These are phyloP conservation scores for Tyria jacobaeae DNA, from an alignment of 2,888 invertebrate species.

Conservation along the genomic window DNA sequence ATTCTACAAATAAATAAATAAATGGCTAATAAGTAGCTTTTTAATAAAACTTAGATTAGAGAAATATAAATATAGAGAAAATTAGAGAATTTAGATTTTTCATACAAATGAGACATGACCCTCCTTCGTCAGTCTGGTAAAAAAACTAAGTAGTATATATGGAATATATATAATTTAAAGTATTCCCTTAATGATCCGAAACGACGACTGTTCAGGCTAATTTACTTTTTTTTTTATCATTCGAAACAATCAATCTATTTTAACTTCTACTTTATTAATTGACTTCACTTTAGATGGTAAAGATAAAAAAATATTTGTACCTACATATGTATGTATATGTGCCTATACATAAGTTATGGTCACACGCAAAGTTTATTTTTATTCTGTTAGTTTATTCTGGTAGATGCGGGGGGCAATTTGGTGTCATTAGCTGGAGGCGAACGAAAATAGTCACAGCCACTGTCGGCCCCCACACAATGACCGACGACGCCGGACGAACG, in stretches of 20 bases:
- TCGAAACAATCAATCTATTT: background rate
- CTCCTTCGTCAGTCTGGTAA: too few species aligned
- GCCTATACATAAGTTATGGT: slow-evolving; percentile 20
- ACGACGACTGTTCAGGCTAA: background rate
- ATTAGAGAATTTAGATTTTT: too few species aligned
- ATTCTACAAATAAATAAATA: too few species aligned
- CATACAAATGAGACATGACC: too few species aligned
- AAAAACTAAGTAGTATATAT: too few species aligned
- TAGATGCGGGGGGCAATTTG: slow-evolving; percentile 70
- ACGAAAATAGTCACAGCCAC: slow-evolving; percentile 71
- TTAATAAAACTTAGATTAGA: too few species aligned
- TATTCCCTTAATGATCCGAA: background rate
- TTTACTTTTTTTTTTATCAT: background rate
- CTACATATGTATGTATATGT: too few species aligned
- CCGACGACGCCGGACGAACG: slow-evolving; percentile 54
- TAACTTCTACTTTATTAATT: slow-evolving; percentile 15
- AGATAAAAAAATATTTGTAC: slow-evolving; percentile 7
- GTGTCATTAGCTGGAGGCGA: slow-evolving; percentile 69
- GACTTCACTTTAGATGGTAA: slow-evolving; percentile 12
- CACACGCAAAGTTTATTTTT: slow-evolving; percentile 63
- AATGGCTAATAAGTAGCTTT: too few species aligned
- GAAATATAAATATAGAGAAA: too few species aligned
- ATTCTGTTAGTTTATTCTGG: slow-evolving; percentile 67
- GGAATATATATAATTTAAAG: too few species aligned
- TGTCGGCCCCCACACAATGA: slow-evolving; percentile 68